Percentiles rank a stretch among this genome's conserved stretches.
Evolutionary conservation across 2,113 vertebrate species (phyloP).

Genomic region (Phoenicopterus ruber): DNA sequence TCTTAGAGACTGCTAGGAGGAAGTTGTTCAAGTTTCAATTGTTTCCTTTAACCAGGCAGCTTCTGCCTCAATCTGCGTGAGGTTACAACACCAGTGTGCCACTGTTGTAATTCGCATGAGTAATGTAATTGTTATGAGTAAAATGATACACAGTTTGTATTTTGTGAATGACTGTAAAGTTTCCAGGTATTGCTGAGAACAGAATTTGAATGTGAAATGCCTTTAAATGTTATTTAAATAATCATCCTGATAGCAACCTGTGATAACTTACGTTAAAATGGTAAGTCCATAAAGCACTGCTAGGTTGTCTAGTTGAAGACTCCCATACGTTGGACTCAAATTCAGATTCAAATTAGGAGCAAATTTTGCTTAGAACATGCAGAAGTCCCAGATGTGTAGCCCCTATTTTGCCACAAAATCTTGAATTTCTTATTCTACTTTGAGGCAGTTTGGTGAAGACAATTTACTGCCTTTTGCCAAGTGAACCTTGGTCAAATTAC

Average conservation of each 20-base stretch:
- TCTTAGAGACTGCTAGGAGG: background rate
- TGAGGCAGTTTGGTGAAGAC: background rate
- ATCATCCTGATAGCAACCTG: background rate
- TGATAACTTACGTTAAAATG: background rate
- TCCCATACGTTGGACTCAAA: rapidly evolving
- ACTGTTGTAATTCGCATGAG: background rate
- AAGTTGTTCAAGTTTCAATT: background rate
- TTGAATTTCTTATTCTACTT: background rate
- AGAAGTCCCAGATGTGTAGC: background rate
- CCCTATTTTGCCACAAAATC: background rate
- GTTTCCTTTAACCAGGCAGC: background rate
- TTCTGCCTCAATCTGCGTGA: rapidly evolving
- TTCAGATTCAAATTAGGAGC: background rate
- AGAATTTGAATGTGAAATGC: background rate
- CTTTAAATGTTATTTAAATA: background rate
- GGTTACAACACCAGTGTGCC: background rate
- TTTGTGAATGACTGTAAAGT: background rate
- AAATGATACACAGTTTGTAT: background rate
- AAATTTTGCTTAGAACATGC: background rate
- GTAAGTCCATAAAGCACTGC: background rate
- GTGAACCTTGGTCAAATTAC: background rate
- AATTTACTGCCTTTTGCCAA: background rate
- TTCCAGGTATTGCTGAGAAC: background rate
- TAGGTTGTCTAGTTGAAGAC: background rate
- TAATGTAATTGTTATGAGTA: background rate